Base-by-base conservation (phyloP, 2,113 vertebrate genomes). In the Chlorocebus sabaeus region DNA sequence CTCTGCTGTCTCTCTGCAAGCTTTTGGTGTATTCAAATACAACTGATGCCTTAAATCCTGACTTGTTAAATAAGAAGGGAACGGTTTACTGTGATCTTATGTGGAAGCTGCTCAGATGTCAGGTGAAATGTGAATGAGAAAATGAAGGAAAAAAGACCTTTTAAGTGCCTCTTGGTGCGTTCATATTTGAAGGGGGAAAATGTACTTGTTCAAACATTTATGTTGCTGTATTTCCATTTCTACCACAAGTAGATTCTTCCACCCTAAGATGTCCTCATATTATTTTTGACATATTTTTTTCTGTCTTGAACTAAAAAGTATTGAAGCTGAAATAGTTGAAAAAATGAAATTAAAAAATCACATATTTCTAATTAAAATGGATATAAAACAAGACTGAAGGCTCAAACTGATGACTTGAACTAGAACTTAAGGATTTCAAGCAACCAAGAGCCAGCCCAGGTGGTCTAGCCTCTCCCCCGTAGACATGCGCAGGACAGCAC, bases 41-140 rank as follows among this genome's bases (percentile, higher is more conserved):
- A 89, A 86, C 14, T 32, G 32, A 73, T n/a, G 52, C 82, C 76
- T 23, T 70, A 73, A 97, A 73, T 89, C 64, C 73, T 64, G 82
- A 92, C 90, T 97, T 96, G 94, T 57, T 96, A 94, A 97, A 83
- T 92, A 97, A 82, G 93, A 87, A 92, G 75, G 80, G 96, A 96
- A 75, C 35, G 38, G 48, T 94, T 97, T 73, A 27, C 96, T 94
- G 81, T 92, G 86, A 93, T 92, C 92, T 95, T 57, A 18, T 0
- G 18, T 61, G 40, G 59, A 96, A 50, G 73, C 76, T 78, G 43
- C 61, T 80, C 81, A 82, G 96, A 90, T 92, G 96, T 97, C 67
- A 73, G 84, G 84, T 79, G 81, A 96, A 95, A 93, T 59, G 92
- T 75, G 90, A 96, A 79, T 95, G n/a, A 55, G 89, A 95, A 95